Conservation (phyloP, 2,888 invertebrate species). For the Diplazon laetatorius region DNA sequence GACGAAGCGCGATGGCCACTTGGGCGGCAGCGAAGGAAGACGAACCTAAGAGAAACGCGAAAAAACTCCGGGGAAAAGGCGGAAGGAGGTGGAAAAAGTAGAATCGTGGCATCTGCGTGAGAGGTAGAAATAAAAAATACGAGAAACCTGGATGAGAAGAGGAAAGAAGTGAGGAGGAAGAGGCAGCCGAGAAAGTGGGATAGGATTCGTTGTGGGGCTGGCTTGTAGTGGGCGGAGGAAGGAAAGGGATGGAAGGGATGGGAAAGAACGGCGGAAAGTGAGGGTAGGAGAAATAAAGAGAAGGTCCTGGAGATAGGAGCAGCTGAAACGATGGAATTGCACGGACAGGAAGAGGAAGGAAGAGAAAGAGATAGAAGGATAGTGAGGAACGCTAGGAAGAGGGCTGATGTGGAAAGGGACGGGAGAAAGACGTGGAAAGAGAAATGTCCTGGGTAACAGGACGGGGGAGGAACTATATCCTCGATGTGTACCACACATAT, state of each 20-base stretch:
- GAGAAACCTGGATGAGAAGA: conserved; percentile 12
- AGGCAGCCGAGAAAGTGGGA: conserved; percentile 9
- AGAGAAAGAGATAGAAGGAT: no score
- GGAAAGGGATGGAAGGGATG: conserved; percentile 51
- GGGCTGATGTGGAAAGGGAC: conserved; percentile 27
- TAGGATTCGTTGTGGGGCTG: conserved; percentile 10
- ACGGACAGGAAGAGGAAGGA: no score
- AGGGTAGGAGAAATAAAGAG: conserved; percentile 49
- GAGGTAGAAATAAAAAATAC: conserved; percentile 40
- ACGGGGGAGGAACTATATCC: not conserved
- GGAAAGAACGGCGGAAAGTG: conserved; percentile 59
- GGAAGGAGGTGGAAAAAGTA: conserved; percentile 12
- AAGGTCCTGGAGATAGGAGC: conserved; percentile 49
- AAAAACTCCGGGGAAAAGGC: no score
- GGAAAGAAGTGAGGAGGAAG: not conserved
- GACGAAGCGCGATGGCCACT: conserved; percentile 42
- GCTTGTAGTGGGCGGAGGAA: not conserved
- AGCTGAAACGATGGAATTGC: conserved; percentile 28
- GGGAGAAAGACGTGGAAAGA: conserved; percentile 27
- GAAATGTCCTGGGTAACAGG: conserved; percentile 48
- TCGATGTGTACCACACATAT: conserved; percentile 48
- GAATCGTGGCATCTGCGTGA: conserved; percentile 25
- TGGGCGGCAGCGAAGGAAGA: conserved; percentile 34
- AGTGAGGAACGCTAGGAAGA: conserved; percentile 36
- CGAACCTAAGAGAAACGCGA: no score